These are phyloP conservation scores for Maniola jurtina DNA, from an alignment of 1,140 invertebrate genomes.

Conservation along the genomic window DNA sequence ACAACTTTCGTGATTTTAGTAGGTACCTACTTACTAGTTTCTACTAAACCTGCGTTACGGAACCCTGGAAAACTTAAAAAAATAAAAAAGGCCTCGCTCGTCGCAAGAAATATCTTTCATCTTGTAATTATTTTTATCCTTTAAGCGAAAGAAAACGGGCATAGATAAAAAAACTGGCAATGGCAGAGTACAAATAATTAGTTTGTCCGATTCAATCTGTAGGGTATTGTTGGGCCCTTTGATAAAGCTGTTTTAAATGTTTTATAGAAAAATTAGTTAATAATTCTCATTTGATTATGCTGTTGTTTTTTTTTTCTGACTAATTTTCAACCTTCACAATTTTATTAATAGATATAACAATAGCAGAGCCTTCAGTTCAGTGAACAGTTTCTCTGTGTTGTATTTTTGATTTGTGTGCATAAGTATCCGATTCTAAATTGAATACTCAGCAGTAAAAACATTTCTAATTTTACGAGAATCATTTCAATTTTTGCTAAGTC, in stretches of 20 bases:
- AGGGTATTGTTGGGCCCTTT: conserved; percentile 41
- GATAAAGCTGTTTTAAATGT: conserved; percentile 28
- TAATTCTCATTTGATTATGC: neutral
- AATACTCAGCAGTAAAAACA: too few species aligned
- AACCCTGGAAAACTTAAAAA: conserved; percentile 42
- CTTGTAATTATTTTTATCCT: conserved; percentile 78
- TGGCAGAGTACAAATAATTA: conserved; percentile 54
- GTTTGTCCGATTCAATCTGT: conserved; percentile 59
- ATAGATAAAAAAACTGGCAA: conserved; percentile 50
- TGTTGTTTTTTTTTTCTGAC: too few species aligned
- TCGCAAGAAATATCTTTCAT: conserved; percentile 74
- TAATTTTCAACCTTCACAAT: too few species aligned
- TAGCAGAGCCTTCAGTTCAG: too few species aligned
- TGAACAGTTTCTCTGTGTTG: too few species aligned
- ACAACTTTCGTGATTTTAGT: too few species aligned
- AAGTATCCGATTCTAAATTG: too few species aligned
- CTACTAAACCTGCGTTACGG: neutral
- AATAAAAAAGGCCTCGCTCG: conserved; percentile 46
- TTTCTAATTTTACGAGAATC: too few species aligned
- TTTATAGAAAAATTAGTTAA: conserved; percentile 14
- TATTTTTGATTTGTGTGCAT: too few species aligned
- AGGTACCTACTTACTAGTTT: neutral
- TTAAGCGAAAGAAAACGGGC: conserved; percentile 63
- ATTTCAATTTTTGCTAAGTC: too few species aligned
- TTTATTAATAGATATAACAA: too few species aligned